Conservation (phyloP, 2,113 vertebrate genomes). For the Sphaerodactylus townsendi region DNA sequence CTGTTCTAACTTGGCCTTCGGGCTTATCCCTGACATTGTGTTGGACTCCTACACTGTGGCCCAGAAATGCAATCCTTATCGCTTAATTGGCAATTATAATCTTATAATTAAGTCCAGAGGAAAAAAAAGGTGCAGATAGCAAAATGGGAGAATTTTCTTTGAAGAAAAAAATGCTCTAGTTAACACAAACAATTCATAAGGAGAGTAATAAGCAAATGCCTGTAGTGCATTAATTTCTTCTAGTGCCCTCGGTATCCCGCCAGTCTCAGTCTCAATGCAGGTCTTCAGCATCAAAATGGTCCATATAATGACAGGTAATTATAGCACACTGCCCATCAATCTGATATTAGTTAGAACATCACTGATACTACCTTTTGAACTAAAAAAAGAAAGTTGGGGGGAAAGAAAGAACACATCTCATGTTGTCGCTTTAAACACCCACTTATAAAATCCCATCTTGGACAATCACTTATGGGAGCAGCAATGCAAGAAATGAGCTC, state of each 20-base stretch:
- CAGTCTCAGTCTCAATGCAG: not conserved
- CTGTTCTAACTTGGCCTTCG: conserved; percentile 24
- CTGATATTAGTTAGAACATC: not conserved
- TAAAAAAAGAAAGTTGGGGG: not conserved
- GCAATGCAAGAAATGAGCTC: conserved; percentile 49
- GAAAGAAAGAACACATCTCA: not conserved
- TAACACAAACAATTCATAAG: conserved; percentile 26
- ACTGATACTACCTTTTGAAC: conserved; percentile 8
- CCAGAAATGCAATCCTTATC: conserved; percentile 50
- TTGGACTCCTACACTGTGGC: not conserved
- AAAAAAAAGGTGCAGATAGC: conserved; percentile 44
- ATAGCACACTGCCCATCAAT: conserved; percentile 3
- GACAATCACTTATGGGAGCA: conserved; percentile 45
- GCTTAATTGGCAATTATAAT: conserved; percentile 66
- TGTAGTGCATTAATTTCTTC: not conserved
- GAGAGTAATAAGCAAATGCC: conserved; percentile 33
- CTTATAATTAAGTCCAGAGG: conserved; percentile 55
- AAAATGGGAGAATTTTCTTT: conserved; percentile 26
- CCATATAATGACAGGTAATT: conserved; percentile 2
- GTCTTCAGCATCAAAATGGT: not conserved
- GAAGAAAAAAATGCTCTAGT: conserved; percentile 12
- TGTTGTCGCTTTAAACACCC: conserved; percentile 26
- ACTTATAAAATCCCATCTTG: conserved; percentile 32
- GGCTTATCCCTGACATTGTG: conserved; percentile 30
- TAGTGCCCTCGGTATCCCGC: not conserved